Evolutionary conservation across 2,797 vertebrate species (phyloP), one percentile per base, ranked within the genome.

Genomic region (Australoheros facetus): DNA sequence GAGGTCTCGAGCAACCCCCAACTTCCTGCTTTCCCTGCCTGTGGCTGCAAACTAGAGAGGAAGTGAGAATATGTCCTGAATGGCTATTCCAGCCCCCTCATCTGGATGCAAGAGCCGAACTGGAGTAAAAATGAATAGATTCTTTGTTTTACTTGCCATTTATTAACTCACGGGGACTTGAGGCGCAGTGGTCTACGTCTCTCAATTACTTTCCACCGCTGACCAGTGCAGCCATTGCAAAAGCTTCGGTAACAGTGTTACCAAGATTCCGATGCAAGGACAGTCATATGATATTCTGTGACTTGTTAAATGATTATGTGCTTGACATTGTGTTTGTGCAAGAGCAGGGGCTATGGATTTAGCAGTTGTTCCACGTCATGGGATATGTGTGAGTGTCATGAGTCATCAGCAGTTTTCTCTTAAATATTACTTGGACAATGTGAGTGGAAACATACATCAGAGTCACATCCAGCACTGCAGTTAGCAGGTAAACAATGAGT

Each of bases 111-210:
- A 88, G 85, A 90, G 90, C 92, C 79, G 72, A 85, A 83, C 88
- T 75, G 79, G 12, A 91, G 83, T 45, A 78, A 79, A 92, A 91
- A 91, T 94, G 91, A 92, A 94, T 94, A 83, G 93, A 90, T 87
- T 87, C 89, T 94, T 93, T 89, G 84, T 92, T 89, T 91, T 34
- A 51, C 85, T 88, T 11, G 54, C 91, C 79, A 77, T 93, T 93
- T 94, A 94, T 93, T 91, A 92, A 93, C 85, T 93, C 85, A 75
- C 56, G 34, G 86, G 83, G 86, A 88, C 88, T 77, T 10, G 80
- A 89, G 86, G 83, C 58, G 23, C 83, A 75, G 59, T 11, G 71
- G 81, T 85, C 54, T 85, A 64, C 78, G 75, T 85, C 81, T 87
- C 82, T 88, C 78, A 37, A 84, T 87, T 85, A 70, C 87, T 81